These are phyloP conservation scores for Leptinotarsa tumamoca DNA, from an alignment of 2,888 invertebrate genomes.

Conservation along the genomic window DNA sequence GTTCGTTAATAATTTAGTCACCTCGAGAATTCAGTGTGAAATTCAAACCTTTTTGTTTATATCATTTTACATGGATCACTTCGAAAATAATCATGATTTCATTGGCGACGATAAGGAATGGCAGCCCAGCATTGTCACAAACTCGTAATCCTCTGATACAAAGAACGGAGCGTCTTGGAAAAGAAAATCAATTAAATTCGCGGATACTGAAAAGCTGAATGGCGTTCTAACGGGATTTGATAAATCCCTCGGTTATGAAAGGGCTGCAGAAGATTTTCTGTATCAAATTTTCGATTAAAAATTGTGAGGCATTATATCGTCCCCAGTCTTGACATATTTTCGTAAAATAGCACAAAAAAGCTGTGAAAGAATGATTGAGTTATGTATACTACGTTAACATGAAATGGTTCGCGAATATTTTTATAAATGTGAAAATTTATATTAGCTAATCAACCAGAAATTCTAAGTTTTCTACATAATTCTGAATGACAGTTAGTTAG, in stretches of 20 bases:
- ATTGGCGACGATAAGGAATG: neutral
- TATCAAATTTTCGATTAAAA: constrained; percentile 20
- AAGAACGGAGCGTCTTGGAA: neutral
- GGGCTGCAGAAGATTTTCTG: constrained; percentile 14
- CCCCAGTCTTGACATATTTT: constrained; percentile 6
- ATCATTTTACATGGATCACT: neutral
- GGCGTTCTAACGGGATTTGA: constrained; percentile 24
- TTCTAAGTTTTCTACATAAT: too few relatives aligned
- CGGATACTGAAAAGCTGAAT: constrained; percentile 10
- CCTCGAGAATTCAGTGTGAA: too few relatives aligned
- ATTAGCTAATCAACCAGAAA: neutral
- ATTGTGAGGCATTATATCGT: neutral
- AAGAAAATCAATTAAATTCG: constrained; percentile 25
- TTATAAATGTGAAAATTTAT: neutral
- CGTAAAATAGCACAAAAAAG: neutral
- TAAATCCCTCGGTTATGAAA: constrained; percentile 19
- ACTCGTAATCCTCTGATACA: constrained; percentile 11
- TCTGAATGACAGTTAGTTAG: too few relatives aligned
- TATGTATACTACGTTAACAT: neutral
- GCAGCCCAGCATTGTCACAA: constrained; percentile 9
- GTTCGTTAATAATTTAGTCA: too few relatives aligned
- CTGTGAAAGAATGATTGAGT: neutral
- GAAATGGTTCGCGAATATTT: neutral
- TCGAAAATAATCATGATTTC: neutral
- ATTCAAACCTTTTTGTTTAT: too few relatives aligned